Evolutionary conservation across 2,888 invertebrate genomes (phyloP), one percentile per base, ranked within the genome.

Genomic region (Epinotia brunnichana): DNA sequence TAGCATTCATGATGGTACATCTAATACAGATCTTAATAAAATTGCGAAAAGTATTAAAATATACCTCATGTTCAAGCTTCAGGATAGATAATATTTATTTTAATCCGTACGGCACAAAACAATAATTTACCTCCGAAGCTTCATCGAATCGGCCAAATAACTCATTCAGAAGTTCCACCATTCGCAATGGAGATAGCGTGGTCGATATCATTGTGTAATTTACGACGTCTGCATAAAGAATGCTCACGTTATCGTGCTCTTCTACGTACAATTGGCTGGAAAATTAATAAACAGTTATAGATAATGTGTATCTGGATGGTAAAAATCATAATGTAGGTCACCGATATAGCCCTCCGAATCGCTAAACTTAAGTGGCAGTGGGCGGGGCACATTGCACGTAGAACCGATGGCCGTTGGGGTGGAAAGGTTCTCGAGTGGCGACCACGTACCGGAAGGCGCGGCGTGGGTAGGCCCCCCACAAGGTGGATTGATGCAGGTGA

Each of bases 141-240:
- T 97, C 97, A 88, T 98, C 98, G 83, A 98, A 98, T 85, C 96
- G 95, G 5, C 98, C 97, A 86, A 98, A 98, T 0, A 98, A 93
- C 85, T 98, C 98, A 82, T 98, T 98, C 17, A 98, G 90, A 0
- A 97, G 96, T 83, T 97, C 97, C 2, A 98, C 97, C 78, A 98
- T 94, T 76, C 96, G 95, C 83, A 96, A 95, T 0, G 97, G 97
- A 0, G 96, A 95, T 69, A 98, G 87, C 0, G 96, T 96, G 0
- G 96, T 96, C 0, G 98, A 98, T 88, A 98, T 94, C 79, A 96
- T 95, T 0, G 98, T 98, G 83, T 98, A 98, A 89, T 98, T 98
- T 0, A 98, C 98, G 60, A 98, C 97, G 86, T 98, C 98, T 0
- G 98, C 98, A 83, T 97, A 98, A 44, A 98, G 90, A 76, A 98